phyloP scores from a whole-genome alignment of 2,888 invertebrate genomes.

The Apodemia mormo region DNA sequence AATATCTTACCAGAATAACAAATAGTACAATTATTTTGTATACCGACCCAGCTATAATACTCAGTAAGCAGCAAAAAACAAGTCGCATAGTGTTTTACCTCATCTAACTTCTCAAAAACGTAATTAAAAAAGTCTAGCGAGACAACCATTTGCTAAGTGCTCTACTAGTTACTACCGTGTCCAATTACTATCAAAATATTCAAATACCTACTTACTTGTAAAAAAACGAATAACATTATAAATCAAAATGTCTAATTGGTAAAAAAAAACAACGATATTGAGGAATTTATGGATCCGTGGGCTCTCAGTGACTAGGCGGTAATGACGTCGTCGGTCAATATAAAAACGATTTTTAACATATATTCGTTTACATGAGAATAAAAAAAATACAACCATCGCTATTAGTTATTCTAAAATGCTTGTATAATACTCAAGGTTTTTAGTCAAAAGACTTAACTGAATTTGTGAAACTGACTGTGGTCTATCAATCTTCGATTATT shows the following conservation, averaged over 20 bases:
- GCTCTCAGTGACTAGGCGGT: slow-evolving; percentile 82
- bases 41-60: slow-evolving; percentile 74
- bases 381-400: slow-evolving; percentile 52
- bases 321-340: slow-evolving; percentile 58
- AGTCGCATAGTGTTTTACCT: slow-evolving; percentile 46
- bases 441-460: slow-evolving; percentile 48
- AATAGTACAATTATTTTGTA: slow-evolving; percentile 75
- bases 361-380: slow-evolving; percentile 44
- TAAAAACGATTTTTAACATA: slow-evolving; percentile 53
- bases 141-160: slow-evolving; percentile 73
- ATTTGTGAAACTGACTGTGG: slow-evolving; percentile 52
- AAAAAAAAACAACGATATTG: slow-evolving; percentile 55
- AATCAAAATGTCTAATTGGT: slow-evolving; percentile 71
- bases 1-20: slow-evolving; percentile 80
- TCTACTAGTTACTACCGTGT: slow-evolving; percentile 78
- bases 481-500: slow-evolving; percentile 63
- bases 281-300: slow-evolving; percentile 68
- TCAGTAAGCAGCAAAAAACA: slow-evolving; percentile 62
- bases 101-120: slow-evolving; percentile 66
- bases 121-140: slow-evolving; percentile 69
- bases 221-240: slow-evolving; percentile 74
- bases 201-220: slow-evolving; percentile 65
- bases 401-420: slow-evolving; percentile 61
- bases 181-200: slow-evolving; percentile 58
- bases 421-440: slow-evolving; percentile 65